These are phyloP conservation scores for Thaumetopoea pityocampa DNA, from an alignment of 1,140 invertebrate genomes.

Conservation along the genomic window DNA sequence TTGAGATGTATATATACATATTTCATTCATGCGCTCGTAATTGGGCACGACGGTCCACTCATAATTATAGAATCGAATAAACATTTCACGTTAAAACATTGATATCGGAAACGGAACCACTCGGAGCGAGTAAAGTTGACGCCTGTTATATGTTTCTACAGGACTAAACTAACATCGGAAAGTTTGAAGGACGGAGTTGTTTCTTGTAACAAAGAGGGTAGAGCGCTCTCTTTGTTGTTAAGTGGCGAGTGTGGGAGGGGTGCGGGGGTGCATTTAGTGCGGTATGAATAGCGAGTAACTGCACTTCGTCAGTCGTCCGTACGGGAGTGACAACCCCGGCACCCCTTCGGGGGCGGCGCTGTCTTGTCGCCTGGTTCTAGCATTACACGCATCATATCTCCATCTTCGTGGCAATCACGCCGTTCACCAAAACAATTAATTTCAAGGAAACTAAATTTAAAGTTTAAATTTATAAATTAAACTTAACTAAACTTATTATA, in stretches of 20 bases:
- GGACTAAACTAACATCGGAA: slow-evolving; percentile 45
- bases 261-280: slow-evolving; percentile 48
- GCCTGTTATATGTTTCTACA: slow-evolving; percentile 25
- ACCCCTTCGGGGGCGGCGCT: slow-evolving; percentile 26
- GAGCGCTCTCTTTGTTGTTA: slow-evolving; percentile 69
- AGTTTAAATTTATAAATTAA: too few relatives aligned
- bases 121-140: slow-evolving; percentile 27
- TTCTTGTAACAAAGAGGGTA: slow-evolving; percentile 69
- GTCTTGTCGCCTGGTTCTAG: slow-evolving; percentile 30
- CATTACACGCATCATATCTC: slow-evolving; percentile 18
- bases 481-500: too few relatives aligned
- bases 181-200: slow-evolving; percentile 49
- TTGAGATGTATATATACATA: too few relatives aligned
- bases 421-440: too few relatives aligned
- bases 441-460: too few relatives aligned
- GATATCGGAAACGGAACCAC: slow-evolving; percentile 7
- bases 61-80: too few relatives aligned
- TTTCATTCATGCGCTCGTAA: too few relatives aligned
- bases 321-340: slow-evolving; percentile 58
- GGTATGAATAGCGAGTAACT: slow-evolving; percentile 57
- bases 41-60: too few relatives aligned
- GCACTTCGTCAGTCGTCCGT: slow-evolving; percentile 62
- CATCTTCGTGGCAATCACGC: slow-evolving; percentile 10
- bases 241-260: slow-evolving; percentile 42
- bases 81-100: too few relatives aligned